phyloP scores from a whole-genome alignment of 2,797 vertebrate genomes.

The Sebastes hubbsi region DNA sequence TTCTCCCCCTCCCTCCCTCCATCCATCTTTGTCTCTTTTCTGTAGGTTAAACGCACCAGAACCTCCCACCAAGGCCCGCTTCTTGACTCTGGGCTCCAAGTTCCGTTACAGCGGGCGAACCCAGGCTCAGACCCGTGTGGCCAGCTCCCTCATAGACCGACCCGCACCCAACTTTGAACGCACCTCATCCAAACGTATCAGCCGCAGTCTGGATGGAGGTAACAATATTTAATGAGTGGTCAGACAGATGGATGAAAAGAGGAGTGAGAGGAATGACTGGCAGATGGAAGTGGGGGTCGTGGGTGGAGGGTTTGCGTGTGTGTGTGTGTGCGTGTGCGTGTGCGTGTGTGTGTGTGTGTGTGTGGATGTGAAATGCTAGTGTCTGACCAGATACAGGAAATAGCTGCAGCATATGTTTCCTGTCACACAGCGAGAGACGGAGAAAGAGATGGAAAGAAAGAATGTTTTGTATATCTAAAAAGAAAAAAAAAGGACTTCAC shows the following conservation, averaged over 20 bases:
- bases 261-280: conserved; percentile 5
- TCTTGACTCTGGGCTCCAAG: conserved; percentile 96
- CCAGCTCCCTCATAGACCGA: conserved; percentile 95
- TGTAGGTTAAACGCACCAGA: conserved; percentile 91
- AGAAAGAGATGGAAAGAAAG: conserved; percentile 34
- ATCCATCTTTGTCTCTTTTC: background rate
- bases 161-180: conserved; percentile 92
- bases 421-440: conserved; percentile 51
- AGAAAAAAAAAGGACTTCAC: background rate
- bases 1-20: no score
- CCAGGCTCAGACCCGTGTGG: conserved; percentile 91
- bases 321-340: conserved; percentile 10
- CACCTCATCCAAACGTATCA: conserved; percentile 93
- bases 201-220: conserved; percentile 97
- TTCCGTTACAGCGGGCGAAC: conserved; percentile 98
- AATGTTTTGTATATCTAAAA: conserved; percentile 21
- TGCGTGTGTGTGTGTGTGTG: background rate
- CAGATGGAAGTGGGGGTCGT: background rate
- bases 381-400: conserved; percentile 77
- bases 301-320: conserved; percentile 1
- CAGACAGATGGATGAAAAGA: background rate
- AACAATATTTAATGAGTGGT: conserved; percentile 17
- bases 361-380: conserved; percentile 24
- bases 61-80: conserved; percentile 91
- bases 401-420: conserved; percentile 76